A percentile compares a stretch with the other conserved stretches of the same genome.
These are phyloP conservation scores for Opisthograptis luteolata DNA, from an alignment of 2,888 invertebrate genomes.

Conservation along the genomic window DNA sequence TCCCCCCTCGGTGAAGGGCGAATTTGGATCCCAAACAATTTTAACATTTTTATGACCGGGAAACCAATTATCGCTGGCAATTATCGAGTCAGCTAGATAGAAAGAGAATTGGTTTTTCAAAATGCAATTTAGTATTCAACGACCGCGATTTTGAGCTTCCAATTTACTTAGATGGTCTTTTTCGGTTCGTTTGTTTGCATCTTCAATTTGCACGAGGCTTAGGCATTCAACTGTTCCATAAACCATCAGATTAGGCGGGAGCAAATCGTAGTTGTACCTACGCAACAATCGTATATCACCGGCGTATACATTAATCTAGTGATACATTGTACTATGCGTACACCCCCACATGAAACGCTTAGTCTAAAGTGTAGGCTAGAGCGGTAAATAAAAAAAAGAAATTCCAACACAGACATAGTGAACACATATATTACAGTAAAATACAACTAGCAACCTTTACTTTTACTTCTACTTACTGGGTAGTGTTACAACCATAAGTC, in stretches of 20 bases:
- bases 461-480: too few relatives aligned
- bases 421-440: not conserved
- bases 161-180: slow-evolving; percentile 39
- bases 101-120: slow-evolving; percentile 63
- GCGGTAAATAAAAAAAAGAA: too few relatives aligned
- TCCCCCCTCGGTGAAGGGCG: slow-evolving; percentile 65
- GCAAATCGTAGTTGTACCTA: slow-evolving; percentile 38
- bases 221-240: slow-evolving; percentile 35
- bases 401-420: not conserved
- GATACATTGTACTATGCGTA: slow-evolving; percentile 73
- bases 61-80: slow-evolving; percentile 80
- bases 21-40: slow-evolving; percentile 52
- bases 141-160: slow-evolving; percentile 39
- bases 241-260: slow-evolving; percentile 39
- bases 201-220: slow-evolving; percentile 32
- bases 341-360: slow-evolving; percentile 60
- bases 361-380: slow-evolving; percentile 39
- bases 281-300: slow-evolving; percentile 62
- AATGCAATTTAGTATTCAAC: slow-evolving; percentile 57
- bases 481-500: too few relatives aligned
- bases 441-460: too few relatives aligned
- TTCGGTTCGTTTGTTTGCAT: slow-evolving; percentile 35
- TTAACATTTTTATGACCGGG: slow-evolving; percentile 76
- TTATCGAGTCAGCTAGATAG: slow-evolving; percentile 75
- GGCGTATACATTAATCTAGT: slow-evolving; percentile 73